Evolutionary conservation across 1,140 invertebrate genomes (phyloP), one percentile per base, ranked within the genome.

Genomic region (Ooceraea biroi): DNA sequence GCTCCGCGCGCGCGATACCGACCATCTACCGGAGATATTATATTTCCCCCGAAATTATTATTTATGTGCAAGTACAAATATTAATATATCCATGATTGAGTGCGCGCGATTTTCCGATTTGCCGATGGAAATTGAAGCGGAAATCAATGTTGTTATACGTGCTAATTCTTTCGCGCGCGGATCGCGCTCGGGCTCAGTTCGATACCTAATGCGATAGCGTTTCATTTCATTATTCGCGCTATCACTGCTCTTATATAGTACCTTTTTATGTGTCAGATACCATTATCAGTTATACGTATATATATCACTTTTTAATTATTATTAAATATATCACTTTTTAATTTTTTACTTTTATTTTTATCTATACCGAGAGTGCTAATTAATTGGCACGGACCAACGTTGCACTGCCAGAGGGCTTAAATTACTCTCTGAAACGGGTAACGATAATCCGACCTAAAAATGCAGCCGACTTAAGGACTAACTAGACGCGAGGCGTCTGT

Each of bases 401-500:
- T 19, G 41, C 27, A 65, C 44, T 3, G 44, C n/a, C 60, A 5
- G 65, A 65, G 36, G 73, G 58, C 25, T 77, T 66, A 44, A 76
- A 71, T 80, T 80, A 80, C 25, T 58, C 25, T 22, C 63, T 22
- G 17, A 41, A 22, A 78, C 19, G 14, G 19, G 69, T 57, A 19
- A 55, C 22, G 63, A 17, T 80, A 71, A 80, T 80, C 46, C 30
- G 36, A 7, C n/a, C n/a, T n/a, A n/a, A n/a, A n/a, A n/a, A n/a
- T 11, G 19, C 11, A 50, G 14, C 17, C 58, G 63, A 69, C n/a
- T 68, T 57, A 71, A 57, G 65, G n/a, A 17, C 50, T 80, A 71
- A 80, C 41, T 50, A 80, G 65, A 44, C 7, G 41, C 48, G 48
- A 80, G 48, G 41, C 76, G 65, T 71, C 65, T 69, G 57, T 80